These are phyloP conservation scores for Campaea margaritaria DNA, from an alignment of 2,888 invertebrate genomes.

Conservation along the genomic window DNA sequence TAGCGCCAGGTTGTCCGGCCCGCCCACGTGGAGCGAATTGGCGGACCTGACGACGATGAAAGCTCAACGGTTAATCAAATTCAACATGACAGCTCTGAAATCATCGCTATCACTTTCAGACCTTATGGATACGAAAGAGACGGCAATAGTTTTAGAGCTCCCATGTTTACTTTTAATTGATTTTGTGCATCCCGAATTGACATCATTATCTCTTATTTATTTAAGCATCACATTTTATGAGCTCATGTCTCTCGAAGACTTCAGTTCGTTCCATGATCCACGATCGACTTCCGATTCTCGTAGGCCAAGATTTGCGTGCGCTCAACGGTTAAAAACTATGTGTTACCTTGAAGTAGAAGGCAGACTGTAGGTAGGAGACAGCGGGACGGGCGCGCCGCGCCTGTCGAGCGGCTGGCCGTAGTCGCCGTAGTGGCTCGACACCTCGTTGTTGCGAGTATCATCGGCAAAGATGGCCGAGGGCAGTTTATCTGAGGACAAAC, in stretches of 20 bases:
- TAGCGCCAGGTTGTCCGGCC: conserved; percentile 72
- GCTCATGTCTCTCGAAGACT: too few relatives aligned
- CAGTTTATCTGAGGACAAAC: conserved; percentile 52
- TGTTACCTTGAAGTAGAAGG: conserved; percentile 75
- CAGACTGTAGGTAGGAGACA: conserved; percentile 62
- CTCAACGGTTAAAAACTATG: not conserved
- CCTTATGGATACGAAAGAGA: too few relatives aligned
- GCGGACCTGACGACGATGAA: conserved; percentile 58
- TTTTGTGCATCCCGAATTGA: too few relatives aligned
- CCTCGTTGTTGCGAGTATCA: conserved; percentile 72
- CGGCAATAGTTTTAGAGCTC: too few relatives aligned
- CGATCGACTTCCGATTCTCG: too few relatives aligned
- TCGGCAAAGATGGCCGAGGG: conserved; percentile 69
- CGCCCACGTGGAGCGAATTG: conserved; percentile 64
- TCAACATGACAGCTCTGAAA: too few relatives aligned
- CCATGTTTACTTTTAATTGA: too few relatives aligned
- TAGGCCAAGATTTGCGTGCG: too few relatives aligned
- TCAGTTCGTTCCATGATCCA: too few relatives aligned
- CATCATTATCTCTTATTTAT: too few relatives aligned
- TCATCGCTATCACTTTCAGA: too few relatives aligned
- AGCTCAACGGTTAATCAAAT: not conserved
- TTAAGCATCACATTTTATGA: too few relatives aligned
- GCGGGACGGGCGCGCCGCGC: conserved; percentile 49
- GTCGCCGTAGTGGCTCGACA: conserved; percentile 60
- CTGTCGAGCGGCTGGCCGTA: conserved; percentile 57